Evolutionary conservation across 2,888 invertebrate species (phyloP).

Genomic region (Julus scanicus): DNA sequence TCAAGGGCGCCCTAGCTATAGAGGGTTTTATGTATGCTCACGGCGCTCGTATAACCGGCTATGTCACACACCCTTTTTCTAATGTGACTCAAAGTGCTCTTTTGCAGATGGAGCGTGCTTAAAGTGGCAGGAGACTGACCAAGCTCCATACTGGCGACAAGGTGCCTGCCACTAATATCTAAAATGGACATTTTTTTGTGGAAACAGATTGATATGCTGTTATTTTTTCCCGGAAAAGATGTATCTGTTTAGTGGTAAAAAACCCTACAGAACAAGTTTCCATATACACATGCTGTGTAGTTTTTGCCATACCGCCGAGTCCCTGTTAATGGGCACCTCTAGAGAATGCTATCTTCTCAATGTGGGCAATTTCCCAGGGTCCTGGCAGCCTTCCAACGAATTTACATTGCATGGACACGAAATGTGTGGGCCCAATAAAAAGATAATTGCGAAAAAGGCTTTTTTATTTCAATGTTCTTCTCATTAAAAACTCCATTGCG

Average conservation of each 20-base stretch:
- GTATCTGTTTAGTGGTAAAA: not conserved
- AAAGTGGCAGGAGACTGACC: constrained; percentile 4
- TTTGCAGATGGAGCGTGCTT: constrained; percentile 23
- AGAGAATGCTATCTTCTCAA: not conserved
- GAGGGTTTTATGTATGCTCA: constrained; percentile 35
- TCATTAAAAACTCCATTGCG: not conserved
- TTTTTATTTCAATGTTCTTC: not conserved
- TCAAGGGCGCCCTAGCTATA: constrained; percentile 41
- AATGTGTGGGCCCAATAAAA: not conserved
- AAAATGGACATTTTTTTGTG: constrained; percentile 32
- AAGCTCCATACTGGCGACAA: not conserved
- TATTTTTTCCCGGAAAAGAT: constrained; percentile 7
- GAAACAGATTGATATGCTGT: constrained; percentile 17
- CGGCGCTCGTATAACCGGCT: constrained; percentile 11
- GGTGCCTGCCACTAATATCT: not conserved
- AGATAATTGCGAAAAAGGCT: not conserved
- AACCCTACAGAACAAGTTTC: not conserved
- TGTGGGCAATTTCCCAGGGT: constrained; percentile 11
- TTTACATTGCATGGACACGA: not conserved
- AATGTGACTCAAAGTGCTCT: constrained; percentile 17
- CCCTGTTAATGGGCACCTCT: not conserved
- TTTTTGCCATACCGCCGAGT: not conserved
- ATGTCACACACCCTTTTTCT: constrained; percentile 47
- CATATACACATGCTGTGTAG: not conserved
- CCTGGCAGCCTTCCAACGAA: constrained; percentile 14